These are phyloP conservation scores for Drosophila diplacantha DNA, from an alignment of 2,888 invertebrate species.

Conservation along the genomic window DNA sequence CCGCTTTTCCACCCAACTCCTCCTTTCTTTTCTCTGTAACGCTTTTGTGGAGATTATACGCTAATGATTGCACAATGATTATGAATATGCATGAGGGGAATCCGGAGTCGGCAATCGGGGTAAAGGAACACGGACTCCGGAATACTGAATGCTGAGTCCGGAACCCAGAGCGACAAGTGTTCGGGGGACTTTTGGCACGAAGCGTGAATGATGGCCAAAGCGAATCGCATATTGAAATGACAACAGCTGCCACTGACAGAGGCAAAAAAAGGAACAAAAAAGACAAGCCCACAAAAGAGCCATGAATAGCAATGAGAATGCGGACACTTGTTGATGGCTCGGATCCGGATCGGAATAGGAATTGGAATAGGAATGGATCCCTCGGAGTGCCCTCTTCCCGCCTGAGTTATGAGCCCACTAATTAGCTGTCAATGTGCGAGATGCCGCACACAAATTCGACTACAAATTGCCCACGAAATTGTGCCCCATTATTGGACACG, in stretches of 20 bases:
- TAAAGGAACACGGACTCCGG: neutral
- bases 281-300: slow-evolving; percentile 27
- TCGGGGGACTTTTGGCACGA: slow-evolving; percentile 42
- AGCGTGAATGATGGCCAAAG: slow-evolving; percentile 71
- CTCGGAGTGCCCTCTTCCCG: slow-evolving; percentile 16
- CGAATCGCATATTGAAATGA: slow-evolving; percentile 72
- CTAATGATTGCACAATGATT: slow-evolving; percentile 77
- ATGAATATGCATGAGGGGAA: slow-evolving; percentile 68
- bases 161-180: slow-evolving; percentile 49
- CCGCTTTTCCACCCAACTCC: slow-evolving; percentile 22
- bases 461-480: slow-evolving; percentile 70
- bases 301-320: slow-evolving; percentile 57
- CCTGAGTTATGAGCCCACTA: slow-evolving; percentile 74
- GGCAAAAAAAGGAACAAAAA: slow-evolving; percentile 36
- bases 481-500: slow-evolving; percentile 17
- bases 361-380: slow-evolving; percentile 7
- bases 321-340: slow-evolving; percentile 64
- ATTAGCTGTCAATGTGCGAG: slow-evolving; percentile 74
- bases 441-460: slow-evolving; percentile 62
- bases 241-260: slow-evolving; percentile 74
- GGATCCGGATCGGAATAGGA: slow-evolving; percentile 13
- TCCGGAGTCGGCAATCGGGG: neutral
- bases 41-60: slow-evolving; percentile 66
- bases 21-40: slow-evolving; percentile 47
- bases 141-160: slow-evolving; percentile 3